Conservation (phyloP, 2,888 invertebrate genomes). For the Tolmerus cingulatus region DNA sequence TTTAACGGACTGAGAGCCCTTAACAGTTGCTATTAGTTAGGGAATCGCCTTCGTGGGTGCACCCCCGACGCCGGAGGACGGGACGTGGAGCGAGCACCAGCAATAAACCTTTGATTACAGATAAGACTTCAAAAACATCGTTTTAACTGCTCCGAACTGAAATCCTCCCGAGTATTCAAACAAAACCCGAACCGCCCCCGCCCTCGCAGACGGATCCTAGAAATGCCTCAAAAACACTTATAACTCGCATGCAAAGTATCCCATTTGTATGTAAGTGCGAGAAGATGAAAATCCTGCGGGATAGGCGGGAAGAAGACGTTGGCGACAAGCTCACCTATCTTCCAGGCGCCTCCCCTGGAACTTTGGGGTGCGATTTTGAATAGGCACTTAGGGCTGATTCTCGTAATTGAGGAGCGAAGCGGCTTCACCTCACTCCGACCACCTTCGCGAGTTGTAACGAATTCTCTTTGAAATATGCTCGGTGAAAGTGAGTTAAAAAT, state of each 20-base stretch:
- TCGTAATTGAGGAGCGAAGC: slow-evolving; percentile 20
- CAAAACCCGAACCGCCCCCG: not conserved
- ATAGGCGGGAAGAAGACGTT: slow-evolving; percentile 30
- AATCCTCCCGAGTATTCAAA: slow-evolving; percentile 9
- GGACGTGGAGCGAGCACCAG: not conserved
- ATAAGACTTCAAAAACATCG: slow-evolving; percentile 28
- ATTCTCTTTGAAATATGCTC: slow-evolving; percentile 42
- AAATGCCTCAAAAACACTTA: slow-evolving; percentile 16
- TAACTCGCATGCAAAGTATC: slow-evolving; percentile 35
- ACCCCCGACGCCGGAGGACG: not conserved
- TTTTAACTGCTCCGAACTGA: slow-evolving; percentile 19
- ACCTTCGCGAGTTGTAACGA: slow-evolving; percentile 37
- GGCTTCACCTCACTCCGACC: slow-evolving; percentile 9
- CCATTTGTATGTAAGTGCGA: slow-evolving; percentile 35
- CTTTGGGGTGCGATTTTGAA: slow-evolving; percentile 24
- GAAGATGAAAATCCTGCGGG: slow-evolving; percentile 22
- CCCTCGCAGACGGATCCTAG: not conserved
- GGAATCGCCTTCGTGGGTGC: not conserved
- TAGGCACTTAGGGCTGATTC: slow-evolving; percentile 28
- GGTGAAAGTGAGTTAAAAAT: slow-evolving; percentile 40
- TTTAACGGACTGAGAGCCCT: not conserved
- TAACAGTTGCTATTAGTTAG: not conserved
- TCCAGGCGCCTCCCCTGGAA: not conserved
- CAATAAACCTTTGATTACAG: slow-evolving; percentile 32
- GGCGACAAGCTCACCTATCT: slow-evolving; percentile 36